Percentiles rank a stretch among this genome's conserved stretches.
Conservation (phyloP, 2,113 vertebrate species). For the Grammomys surdaster region DNA sequence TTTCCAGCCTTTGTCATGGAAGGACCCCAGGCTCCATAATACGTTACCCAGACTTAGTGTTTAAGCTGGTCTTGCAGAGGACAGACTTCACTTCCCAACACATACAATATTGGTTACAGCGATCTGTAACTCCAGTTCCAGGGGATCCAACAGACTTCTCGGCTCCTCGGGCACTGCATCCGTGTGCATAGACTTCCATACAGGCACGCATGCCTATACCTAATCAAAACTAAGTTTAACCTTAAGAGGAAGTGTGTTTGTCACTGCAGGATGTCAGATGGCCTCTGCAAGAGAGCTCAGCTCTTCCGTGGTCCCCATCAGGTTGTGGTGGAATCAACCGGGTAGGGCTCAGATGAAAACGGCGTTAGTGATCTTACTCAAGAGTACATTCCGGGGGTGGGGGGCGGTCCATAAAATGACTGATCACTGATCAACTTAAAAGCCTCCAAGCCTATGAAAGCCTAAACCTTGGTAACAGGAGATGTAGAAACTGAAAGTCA, state of each 20-base stretch:
- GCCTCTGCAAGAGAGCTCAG: not conserved
- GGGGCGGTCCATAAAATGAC: not conserved
- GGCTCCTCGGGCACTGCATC: not conserved
- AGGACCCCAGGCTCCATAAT: not conserved
- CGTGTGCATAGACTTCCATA: fast-evolving
- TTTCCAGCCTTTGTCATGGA: not conserved
- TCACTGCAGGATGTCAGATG: fast-evolving
- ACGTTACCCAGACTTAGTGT: not conserved
- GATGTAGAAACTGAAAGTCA: fast-evolving
- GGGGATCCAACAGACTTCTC: not conserved
- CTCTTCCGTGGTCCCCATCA: not conserved
- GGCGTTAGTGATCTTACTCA: no score
- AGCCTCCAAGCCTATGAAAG: not conserved
- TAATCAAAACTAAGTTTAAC: not conserved
- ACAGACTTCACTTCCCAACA: not conserved
- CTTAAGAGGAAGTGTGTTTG: not conserved
- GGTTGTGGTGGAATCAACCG: fast-evolving
- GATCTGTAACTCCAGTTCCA: not conserved
- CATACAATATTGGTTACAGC: not conserved
- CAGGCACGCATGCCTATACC: not conserved
- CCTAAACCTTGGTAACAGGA: not conserved
- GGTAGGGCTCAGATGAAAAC: no score
- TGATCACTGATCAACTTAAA: fast-evolving
- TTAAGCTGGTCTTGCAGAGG: not conserved
- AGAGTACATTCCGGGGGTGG: not conserved